phyloP scores from a whole-genome alignment of 1,140 invertebrate genomes.

The Mesaphorura yosii region DNA sequence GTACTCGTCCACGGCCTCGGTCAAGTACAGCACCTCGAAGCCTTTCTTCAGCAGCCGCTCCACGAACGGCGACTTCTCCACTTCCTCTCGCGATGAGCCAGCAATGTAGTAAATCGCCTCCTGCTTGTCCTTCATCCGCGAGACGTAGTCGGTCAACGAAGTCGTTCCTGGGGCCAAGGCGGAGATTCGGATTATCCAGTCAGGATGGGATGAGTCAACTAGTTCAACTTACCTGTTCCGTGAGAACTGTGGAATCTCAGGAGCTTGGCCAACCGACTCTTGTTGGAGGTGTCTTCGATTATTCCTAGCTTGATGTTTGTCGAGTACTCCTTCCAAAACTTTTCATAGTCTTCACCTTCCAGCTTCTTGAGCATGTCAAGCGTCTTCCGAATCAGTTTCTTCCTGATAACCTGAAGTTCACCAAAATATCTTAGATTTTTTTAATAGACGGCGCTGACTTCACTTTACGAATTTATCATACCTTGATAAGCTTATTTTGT shows the following conservation, averaged over 20 bases:
- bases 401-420: conserved; percentile 64
- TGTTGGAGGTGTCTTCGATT: conserved; percentile 94
- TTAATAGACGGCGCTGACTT: conserved; percentile 4
- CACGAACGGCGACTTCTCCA: conserved; percentile 84
- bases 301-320: conserved; percentile 96
- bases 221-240: conserved; percentile 42
- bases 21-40: conserved; percentile 90
- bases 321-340: conserved; percentile 99
- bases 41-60: conserved; percentile 86
- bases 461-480: conserved; percentile 32
- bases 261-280: conserved; percentile 87
- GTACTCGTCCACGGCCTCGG: conserved; percentile 97
- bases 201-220: no score
- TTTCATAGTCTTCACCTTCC: conserved; percentile 74
- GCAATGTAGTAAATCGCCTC: conserved; percentile 95
- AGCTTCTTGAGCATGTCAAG: conserved; percentile 98
- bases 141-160: conserved; percentile 77
- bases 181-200: no score
- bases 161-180: conserved; percentile 53
- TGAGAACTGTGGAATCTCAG: conserved; percentile 81
- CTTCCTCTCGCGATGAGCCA: conserved; percentile 71
- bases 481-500: conserved; percentile 97
- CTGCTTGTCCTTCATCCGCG: conserved; percentile 95
- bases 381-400: conserved; percentile 94
- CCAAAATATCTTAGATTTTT: background rate